phyloP scores from a whole-genome alignment of 2,113 vertebrate genomes.

The Clarias macrocephalus region DNA sequence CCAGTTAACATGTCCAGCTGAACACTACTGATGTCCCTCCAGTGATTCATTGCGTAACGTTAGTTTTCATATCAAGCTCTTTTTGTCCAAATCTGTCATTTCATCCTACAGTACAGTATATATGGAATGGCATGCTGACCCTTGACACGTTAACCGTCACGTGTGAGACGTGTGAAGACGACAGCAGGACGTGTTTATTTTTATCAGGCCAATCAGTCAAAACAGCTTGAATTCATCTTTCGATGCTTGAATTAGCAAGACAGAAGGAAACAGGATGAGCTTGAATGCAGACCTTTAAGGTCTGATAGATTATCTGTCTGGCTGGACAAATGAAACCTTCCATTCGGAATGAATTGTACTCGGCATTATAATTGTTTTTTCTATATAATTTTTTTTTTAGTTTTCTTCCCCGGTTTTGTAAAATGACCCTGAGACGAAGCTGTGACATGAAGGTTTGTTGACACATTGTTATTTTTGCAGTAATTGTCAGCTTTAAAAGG shows the following conservation, averaged over 20 bases:
- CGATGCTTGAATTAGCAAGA: constrained; percentile 2
- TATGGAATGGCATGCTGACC: not conserved
- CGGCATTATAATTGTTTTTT: not conserved
- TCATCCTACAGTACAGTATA: too few relatives aligned
- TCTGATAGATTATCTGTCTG: not conserved
- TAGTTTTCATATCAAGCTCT: too few relatives aligned
- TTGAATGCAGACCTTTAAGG: not conserved
- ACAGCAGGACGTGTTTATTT: constrained; percentile 29
- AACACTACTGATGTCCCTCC: too few relatives aligned
- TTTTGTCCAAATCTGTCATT: too few relatives aligned
- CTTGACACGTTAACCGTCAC: not conserved
- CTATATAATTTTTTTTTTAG: not conserved
- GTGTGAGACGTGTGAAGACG: constrained; percentile 2
- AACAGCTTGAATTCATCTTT: constrained; percentile 30
- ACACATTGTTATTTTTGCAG: not conserved
- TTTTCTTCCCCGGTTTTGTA: not conserved
- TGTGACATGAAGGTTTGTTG: not conserved
- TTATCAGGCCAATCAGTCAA: constrained; percentile 42
- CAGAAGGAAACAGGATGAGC: constrained; percentile 11
- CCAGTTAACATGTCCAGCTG: not conserved
- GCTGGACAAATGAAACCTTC: not conserved
- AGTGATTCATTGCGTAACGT: too few relatives aligned
- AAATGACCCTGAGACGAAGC: not conserved
- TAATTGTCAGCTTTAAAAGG: constrained; percentile 29
- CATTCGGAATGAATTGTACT: not conserved